Percentiles rank a stretch among this genome's conserved stretches.
Evolutionary conservation across 2,888 invertebrate species (phyloP).

Genomic region (Cacoxenus indagator): DNA sequence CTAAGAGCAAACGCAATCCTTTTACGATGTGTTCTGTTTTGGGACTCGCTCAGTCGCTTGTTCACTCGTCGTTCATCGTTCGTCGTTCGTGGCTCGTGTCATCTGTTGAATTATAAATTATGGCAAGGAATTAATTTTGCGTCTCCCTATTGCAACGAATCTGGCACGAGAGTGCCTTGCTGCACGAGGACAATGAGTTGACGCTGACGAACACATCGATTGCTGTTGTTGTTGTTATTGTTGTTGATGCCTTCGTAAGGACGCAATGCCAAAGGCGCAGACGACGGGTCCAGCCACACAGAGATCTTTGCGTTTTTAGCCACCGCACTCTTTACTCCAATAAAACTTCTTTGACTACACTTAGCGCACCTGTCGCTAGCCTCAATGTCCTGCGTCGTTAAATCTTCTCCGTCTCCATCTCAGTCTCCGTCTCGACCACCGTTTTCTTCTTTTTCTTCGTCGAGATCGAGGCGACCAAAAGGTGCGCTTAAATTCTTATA

Average conservation of each 20-base stretch:
- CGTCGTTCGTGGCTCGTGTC: constrained; percentile 56
- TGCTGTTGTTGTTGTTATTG: no score
- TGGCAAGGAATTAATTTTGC: constrained; percentile 64
- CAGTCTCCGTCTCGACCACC: no score
- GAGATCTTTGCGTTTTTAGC: background rate
- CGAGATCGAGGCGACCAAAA: constrained; percentile 48
- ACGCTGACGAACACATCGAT: constrained; percentile 20
- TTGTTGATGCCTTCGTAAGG: background rate
- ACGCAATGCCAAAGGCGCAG: constrained; percentile 5
- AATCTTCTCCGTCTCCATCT: no score
- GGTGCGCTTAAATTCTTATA: constrained; percentile 64
- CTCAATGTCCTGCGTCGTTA: constrained; percentile 14
- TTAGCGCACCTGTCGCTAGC: constrained; percentile 55
- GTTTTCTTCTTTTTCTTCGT: constrained; percentile 24
- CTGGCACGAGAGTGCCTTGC: constrained; percentile 52
- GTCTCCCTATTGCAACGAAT: constrained; percentile 36
- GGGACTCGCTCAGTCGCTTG: constrained; percentile 20
- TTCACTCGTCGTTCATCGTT: constrained; percentile 5
- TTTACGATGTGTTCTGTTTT: constrained; percentile 25
- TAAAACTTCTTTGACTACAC: constrained; percentile 26
- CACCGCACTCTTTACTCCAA: background rate
- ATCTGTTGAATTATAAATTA: constrained; percentile 65
- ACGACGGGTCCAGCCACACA: constrained; percentile 7
- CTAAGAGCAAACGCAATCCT: constrained; percentile 9
- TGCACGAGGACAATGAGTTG: no score